Evolutionary conservation across 2,888 invertebrate genomes (phyloP).

Genomic region (Syrista parreyssii): DNA sequence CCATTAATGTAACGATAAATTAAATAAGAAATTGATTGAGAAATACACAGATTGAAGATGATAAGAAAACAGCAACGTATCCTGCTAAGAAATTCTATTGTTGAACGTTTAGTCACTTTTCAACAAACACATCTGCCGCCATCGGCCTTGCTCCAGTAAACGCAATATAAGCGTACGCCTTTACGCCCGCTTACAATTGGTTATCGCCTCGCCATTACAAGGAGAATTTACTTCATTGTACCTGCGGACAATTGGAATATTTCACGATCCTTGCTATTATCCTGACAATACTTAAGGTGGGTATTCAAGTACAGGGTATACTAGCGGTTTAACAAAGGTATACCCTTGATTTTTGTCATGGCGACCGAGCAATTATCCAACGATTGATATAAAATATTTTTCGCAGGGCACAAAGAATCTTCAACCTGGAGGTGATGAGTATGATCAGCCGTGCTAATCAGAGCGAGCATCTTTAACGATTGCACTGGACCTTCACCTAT

Average conservation of each 20-base stretch:
- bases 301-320: not conserved
- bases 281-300: not conserved
- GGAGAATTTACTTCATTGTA: not conserved
- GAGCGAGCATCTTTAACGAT: not conserved
- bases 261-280: not conserved
- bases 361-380: not conserved
- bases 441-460: not conserved
- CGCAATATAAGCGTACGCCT: not conserved
- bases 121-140: constrained; percentile 1
- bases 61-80: not conserved
- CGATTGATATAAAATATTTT: not conserved
- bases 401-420: not conserved
- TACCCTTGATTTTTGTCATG: not conserved
- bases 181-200: not conserved
- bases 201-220: not conserved
- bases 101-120: not conserved
- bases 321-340: not conserved
- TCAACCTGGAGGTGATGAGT: not conserved
- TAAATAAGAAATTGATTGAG: not conserved
- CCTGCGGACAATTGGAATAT: not conserved
- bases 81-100: not conserved
- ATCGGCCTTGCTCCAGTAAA: constrained; percentile 5
- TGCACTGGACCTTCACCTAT: constrained; percentile 7
- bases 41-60: not conserved
- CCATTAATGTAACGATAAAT: not conserved